phyloP scores from a whole-genome alignment of 2,888 invertebrate genomes.

The Agrotis ipsilon region DNA sequence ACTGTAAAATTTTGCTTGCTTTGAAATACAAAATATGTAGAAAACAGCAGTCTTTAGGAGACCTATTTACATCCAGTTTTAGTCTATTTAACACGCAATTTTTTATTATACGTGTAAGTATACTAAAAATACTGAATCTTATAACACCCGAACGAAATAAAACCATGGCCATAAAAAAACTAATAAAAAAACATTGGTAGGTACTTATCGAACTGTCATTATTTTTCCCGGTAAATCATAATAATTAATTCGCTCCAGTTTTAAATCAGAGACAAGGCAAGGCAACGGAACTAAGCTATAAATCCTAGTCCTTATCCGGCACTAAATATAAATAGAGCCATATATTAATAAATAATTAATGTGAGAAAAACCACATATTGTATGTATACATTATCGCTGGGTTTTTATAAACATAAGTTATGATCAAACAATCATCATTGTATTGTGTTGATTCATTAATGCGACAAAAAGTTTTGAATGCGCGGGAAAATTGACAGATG shows the following conservation, averaged over 20 bases:
- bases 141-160: background rate
- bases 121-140: background rate
- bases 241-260: constrained; percentile 7
- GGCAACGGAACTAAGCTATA: constrained; percentile 39
- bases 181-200: background rate
- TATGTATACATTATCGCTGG: constrained; percentile 15
- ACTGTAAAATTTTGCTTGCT: background rate
- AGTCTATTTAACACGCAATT: background rate
- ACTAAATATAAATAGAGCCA: constrained; percentile 7
- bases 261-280: constrained; percentile 7
- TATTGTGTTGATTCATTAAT: constrained; percentile 18
- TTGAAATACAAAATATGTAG: background rate
- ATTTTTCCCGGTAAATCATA: constrained; percentile 21
- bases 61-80: background rate
- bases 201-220: background rate
- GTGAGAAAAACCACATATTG: constrained; percentile 36
- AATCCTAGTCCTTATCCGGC: constrained; percentile 44
- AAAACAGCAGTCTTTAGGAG: background rate
- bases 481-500: constrained; percentile 35
- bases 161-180: background rate
- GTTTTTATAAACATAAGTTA: constrained; percentile 44
- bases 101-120: background rate
- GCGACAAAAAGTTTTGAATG: constrained; percentile 29
- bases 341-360: constrained; percentile 47
- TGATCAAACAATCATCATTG: constrained; percentile 18